Conservation (phyloP, 1,140 invertebrate genomes). For the Metaphire vulgaris region DNA sequence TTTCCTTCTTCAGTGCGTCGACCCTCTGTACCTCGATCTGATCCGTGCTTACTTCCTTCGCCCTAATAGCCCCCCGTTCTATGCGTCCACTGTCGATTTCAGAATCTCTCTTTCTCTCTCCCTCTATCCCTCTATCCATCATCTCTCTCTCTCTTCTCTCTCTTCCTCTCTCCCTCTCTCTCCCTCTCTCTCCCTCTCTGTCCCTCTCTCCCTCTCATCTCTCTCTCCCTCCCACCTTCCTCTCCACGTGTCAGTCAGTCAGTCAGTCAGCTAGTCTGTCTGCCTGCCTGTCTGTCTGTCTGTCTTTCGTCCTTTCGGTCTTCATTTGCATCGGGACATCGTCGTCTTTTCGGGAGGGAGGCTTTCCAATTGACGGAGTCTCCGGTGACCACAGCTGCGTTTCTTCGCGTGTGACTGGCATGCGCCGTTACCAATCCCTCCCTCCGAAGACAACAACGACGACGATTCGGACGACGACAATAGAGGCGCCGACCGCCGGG, state of each 20-base stretch:
- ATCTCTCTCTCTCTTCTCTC: neutral
- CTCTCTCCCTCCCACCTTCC: neutral
- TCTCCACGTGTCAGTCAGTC: neutral
- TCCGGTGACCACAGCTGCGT: neutral
- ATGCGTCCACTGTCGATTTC: neutral
- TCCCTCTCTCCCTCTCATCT: neutral
- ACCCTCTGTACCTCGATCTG: neutral
- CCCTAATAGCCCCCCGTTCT: neutral
- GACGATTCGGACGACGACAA: too few relatives aligned
- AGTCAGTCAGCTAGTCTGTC: neutral
- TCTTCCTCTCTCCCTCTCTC: neutral
- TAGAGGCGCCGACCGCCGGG: neutral
- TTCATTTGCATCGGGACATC: neutral
- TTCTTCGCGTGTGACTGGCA: neutral
- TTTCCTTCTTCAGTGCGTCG: neutral
- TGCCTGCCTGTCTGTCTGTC: neutral
- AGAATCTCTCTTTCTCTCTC: neutral
- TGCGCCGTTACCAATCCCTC: neutral
- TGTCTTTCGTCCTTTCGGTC: neutral
- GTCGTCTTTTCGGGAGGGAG: too few relatives aligned
- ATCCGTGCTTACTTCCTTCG: neutral
- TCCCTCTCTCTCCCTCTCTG: neutral
- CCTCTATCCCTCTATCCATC: neutral
- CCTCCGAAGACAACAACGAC: too few relatives aligned
- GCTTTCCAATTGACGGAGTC: neutral